Evolutionary conservation across 2,113 vertebrate species (phyloP), one percentile per base, ranked within the genome.

Genomic region (Ramphastos sulfuratus): DNA sequence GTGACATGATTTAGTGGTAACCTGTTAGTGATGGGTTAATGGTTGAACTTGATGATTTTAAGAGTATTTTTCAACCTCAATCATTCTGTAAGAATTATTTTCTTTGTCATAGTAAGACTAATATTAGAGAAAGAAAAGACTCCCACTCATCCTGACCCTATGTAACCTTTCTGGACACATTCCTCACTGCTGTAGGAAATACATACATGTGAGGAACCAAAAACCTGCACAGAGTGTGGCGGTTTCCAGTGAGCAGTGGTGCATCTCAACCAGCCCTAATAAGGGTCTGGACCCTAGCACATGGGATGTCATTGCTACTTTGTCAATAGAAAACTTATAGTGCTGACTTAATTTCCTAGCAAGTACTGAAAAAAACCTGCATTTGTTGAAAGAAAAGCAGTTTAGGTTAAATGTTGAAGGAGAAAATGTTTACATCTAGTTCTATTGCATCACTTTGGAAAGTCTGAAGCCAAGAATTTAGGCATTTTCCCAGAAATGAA

Each of bases 221-320:
- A 37, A 63, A 4, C 10, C n/a, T 37, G 12, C 12, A 6, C 0
- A 5, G 7, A 24, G 15, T n/a, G 0, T 12, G 13, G 31, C 15
- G 58, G 4, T 76, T 90, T 69, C 63, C 28, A 56, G 16, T 2
- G 58, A 42, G 48, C 17, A 52, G n/a, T 7, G 56, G 30, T 54
- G 27, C 17, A 5, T 66, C 88, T 66, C 10, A 31, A 37, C 24
- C 44, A 82, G 33, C 28, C 42, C 37, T 55, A 6, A 16, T 2
- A 8, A 31, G 28, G 42, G 10, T 78, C 37, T 59, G 35, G 66
- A 55, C 12, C 25, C 27, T 21, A 30, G 28, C 1, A 1, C 1
- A 2, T 44, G 35, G 27, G 63, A 69, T 54, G 23, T 15, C 25
- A n/a, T 28, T 52, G 31, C 13, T 65, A 1, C n/a, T 54, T 80